Evolutionary conservation across 2,888 invertebrate genomes (phyloP), one percentile per base, ranked within the genome.

Genomic region (Andrena bucephala): DNA sequence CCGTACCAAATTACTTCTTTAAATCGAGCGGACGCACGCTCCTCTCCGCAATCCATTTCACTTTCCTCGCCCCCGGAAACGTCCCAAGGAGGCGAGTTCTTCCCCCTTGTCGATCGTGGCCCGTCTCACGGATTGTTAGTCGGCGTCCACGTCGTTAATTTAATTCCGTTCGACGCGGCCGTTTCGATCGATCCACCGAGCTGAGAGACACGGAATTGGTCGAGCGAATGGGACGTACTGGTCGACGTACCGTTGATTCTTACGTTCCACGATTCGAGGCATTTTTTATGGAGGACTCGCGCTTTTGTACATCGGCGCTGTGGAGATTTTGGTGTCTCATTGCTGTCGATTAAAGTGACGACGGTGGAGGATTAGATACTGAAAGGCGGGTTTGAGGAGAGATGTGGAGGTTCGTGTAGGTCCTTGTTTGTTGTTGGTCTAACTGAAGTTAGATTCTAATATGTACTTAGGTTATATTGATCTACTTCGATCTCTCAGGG

Each of bases 21-120:
- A 77, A 85, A 85, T 84, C 77, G 77, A 82, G 60, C 83, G 66
- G 73, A 74, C 82, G 73, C 50, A 62, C 63, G 59, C 65, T 65
- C 42, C 70, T 24, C 48, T 68, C 16, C 70, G 57, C 70, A 54
- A 80, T 71, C 81, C 81, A 67, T 80, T 80, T 75, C 77, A 65
- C 63, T 79, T 69, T 69, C 63, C 62, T 60, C 10, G 33, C 52
- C 24, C 42, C 60, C 50, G 66, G 66, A 62, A 67, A 52, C 50
- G 29, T 20, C 20, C 66, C 52, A 48, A 48, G 52, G 31, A 20
- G 31, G 6, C 20, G 36, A 33, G 36, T 24, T 31, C 50, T 69
- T 10, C 50, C 31, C 48, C 36, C 20, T 62, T 63, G 8, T 16
- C 60, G 29, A 4, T 36, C 10, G 16, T 42, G 60, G n/a, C 10